A percentile compares a stretch with the other conserved stretches of the same genome.
Evolutionary conservation across 2,797 vertebrate species (phyloP).

Genomic region (Gouania willdenowi): DNA sequence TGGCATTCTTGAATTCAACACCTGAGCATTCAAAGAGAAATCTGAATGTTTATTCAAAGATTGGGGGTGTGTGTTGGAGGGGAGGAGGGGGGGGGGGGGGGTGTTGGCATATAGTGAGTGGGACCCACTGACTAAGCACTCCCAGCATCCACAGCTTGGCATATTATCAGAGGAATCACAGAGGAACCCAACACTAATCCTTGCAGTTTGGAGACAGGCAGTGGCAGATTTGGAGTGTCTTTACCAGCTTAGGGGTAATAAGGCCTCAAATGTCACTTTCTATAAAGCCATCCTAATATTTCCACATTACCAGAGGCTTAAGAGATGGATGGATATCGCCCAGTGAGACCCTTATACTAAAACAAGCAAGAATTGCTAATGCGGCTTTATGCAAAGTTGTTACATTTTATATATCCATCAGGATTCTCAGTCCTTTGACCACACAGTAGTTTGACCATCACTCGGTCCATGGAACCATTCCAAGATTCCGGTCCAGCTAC

Average conservation of each 20-base stretch:
- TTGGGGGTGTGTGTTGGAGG: conserved; percentile 1
- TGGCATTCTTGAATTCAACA: conserved; percentile 13
- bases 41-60: conserved; percentile 22
- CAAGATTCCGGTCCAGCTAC: neutral
- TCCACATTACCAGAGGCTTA: conserved; percentile 57
- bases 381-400: conserved; percentile 33
- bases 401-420: conserved; percentile 25
- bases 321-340: conserved; percentile 50
- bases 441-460: conserved; percentile 20
- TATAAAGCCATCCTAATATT: conserved; percentile 50
- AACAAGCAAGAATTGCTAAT: conserved; percentile 53
- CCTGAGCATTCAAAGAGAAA: conserved; percentile 1
- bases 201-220: conserved; percentile 59
- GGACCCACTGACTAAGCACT: conserved; percentile 37
- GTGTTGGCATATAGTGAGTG: conserved; percentile 21
- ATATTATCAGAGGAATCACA: conserved; percentile 58
- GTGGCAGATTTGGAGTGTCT: conserved; percentile 55
- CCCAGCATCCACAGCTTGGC: conserved; percentile 33
- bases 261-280: conserved; percentile 60
- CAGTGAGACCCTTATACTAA: conserved; percentile 42
- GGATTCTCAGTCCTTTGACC: conserved; percentile 32
- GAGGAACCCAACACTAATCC: conserved; percentile 65
- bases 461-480: conserved; percentile 8
- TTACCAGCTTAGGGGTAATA: conserved; percentile 66
- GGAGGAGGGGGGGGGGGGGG: neutral